Conservation (phyloP, 1,140 invertebrate species). For the Drosophila kurseongensis region DNA sequence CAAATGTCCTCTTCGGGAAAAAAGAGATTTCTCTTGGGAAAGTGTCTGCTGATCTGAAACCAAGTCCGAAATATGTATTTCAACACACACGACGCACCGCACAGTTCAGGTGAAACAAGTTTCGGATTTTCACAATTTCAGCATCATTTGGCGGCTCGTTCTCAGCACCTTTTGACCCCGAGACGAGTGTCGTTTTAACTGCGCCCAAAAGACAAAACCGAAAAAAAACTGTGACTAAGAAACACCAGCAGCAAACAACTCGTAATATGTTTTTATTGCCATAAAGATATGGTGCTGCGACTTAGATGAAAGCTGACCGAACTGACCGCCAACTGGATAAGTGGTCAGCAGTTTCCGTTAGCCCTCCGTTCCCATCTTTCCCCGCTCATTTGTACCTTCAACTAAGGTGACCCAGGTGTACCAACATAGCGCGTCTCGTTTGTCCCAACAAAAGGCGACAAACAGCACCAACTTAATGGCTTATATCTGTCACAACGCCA, state of each 20-base stretch:
- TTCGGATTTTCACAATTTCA: slow-evolving; percentile 61
- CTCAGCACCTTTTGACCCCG: slow-evolving; percentile 76
- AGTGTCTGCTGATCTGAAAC: background rate
- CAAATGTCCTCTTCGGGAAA: slow-evolving; percentile 11
- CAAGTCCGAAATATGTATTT: background rate
- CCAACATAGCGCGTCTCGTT: slow-evolving; percentile 27
- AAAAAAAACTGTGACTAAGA: slow-evolving; percentile 6
- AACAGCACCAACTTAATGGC: slow-evolving; percentile 30
- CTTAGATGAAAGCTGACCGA: slow-evolving; percentile 51
- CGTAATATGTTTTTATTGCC: slow-evolving; percentile 58
- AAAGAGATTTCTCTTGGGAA: slow-evolving; percentile 15
- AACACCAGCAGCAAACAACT: slow-evolving; percentile 10
- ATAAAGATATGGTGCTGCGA: slow-evolving; percentile 47
- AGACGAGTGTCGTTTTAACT: slow-evolving; percentile 58
- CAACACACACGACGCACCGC: background rate
- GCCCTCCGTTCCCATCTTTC: slow-evolving; percentile 12
- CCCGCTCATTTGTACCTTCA: background rate
- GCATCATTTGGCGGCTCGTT: slow-evolving; percentile 70
- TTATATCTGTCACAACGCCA: slow-evolving; percentile 34
- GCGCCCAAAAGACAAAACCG: slow-evolving; percentile 47
- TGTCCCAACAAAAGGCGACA: background rate
- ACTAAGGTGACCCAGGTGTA: slow-evolving; percentile 7
- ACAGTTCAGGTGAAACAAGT: slow-evolving; percentile 39
- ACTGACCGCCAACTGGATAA: slow-evolving; percentile 23
- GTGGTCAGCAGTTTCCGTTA: slow-evolving; percentile 43